Evolutionary conservation across 2,797 vertebrate species (phyloP).

Genomic region (Perodicticus potto): DNA sequence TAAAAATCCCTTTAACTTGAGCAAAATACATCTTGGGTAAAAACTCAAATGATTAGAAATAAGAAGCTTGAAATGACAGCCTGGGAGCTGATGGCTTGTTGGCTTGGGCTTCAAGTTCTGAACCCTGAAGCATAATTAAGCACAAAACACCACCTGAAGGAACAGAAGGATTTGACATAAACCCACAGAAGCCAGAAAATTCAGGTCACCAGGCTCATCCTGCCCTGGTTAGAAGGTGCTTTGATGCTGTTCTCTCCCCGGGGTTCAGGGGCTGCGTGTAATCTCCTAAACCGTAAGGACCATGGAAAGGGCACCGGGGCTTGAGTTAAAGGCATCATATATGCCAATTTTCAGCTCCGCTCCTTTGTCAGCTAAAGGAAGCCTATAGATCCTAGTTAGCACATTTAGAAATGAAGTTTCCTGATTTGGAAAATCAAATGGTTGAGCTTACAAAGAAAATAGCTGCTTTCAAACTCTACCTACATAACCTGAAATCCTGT

Average conservation of each 20-base stretch:
- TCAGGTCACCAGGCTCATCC: slow-evolving; percentile 45
- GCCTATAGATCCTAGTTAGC: background rate
- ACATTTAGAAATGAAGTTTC: slow-evolving; percentile 16
- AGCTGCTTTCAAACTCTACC: background rate
- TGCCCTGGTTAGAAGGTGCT: background rate
- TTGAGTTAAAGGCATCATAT: background rate
- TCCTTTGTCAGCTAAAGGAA: slow-evolving; percentile 59
- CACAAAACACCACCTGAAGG: slow-evolving; percentile 27
- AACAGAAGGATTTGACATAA: slow-evolving; percentile 15
- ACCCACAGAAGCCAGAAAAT: slow-evolving; percentile 47
- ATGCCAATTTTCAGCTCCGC: slow-evolving; percentile 20
- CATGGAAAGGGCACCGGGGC: background rate
- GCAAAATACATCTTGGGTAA: slow-evolving; percentile 54
- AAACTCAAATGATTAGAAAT: slow-evolving; percentile 65
- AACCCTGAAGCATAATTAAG: slow-evolving; percentile 75
- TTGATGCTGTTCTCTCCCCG: background rate
- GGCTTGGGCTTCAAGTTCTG: slow-evolving; percentile 1
- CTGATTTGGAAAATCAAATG: slow-evolving; percentile 67
- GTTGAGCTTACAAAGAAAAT: background rate
- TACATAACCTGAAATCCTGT: background rate
- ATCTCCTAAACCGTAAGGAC: slow-evolving; percentile 32
- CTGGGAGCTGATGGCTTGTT: slow-evolving; percentile 57
- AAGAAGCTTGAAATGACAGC: slow-evolving; percentile 66
- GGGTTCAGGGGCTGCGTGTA: background rate
- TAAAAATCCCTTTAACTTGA: slow-evolving; percentile 41